These are phyloP conservation scores for Melanaphis sacchari DNA, from an alignment of 1,140 invertebrate species.

Conservation along the genomic window DNA sequence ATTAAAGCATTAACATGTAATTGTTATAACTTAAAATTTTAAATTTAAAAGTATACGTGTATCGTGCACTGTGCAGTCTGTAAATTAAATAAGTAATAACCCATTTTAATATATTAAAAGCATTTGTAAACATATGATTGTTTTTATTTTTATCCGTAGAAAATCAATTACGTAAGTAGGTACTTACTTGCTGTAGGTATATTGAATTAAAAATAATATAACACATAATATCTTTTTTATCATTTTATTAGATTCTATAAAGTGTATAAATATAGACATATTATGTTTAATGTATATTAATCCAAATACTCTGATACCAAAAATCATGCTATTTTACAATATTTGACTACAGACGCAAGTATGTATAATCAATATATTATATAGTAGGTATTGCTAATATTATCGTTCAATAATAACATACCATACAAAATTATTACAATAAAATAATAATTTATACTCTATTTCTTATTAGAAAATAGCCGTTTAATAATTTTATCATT, in stretches of 20 bases:
- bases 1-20: neutral
- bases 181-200: neutral
- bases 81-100: too few species aligned
- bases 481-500: neutral
- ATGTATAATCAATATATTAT: neutral
- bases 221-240: neutral
- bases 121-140: neutral
- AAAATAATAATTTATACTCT: neutral
- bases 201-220: neutral
- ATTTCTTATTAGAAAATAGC: neutral
- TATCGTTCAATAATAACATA: neutral
- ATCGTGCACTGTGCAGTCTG: too few species aligned
- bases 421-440: neutral
- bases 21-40: too few species aligned
- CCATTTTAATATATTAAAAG: neutral
- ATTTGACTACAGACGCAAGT: neutral
- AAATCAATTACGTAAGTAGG: neutral
- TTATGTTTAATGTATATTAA: neutral
- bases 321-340: neutral
- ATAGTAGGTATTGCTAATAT: neutral
- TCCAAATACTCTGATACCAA: neutral
- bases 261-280: neutral
- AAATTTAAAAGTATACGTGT: too few species aligned
- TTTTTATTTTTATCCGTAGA: neutral
- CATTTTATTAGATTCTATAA: slow-evolving; percentile 1